A percentile compares a stretch with the other conserved stretches of the same genome.
Evolutionary conservation across 2,888 invertebrate species (phyloP).

Genomic region (Notodonta dromedarius): DNA sequence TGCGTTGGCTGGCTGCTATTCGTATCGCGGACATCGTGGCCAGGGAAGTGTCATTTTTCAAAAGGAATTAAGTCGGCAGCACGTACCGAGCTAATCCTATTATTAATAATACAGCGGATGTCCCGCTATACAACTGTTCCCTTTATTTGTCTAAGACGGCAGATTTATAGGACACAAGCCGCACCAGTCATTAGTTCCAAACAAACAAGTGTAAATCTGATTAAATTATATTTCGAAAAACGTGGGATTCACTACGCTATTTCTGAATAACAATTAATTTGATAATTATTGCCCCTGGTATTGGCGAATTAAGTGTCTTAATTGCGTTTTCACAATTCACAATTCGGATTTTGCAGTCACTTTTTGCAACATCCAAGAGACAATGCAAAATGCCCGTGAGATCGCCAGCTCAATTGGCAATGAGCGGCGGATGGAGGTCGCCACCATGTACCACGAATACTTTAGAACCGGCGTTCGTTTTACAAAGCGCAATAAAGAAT

Average conservation of each 20-base stretch:
- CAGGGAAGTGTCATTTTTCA: conserved; percentile 57
- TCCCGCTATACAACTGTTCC: conserved; percentile 15
- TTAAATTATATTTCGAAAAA: conserved; percentile 13
- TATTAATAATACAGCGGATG: conserved; percentile 50
- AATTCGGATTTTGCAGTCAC: conserved; percentile 47
- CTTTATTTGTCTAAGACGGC: background rate
- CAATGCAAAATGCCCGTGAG: conserved; percentile 65
- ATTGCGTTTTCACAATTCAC: conserved; percentile 53
- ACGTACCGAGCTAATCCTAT: conserved; percentile 47
- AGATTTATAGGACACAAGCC: conserved; percentile 11
- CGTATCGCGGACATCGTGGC: conserved; percentile 47
- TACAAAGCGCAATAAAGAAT: conserved; percentile 3
- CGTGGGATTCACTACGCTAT: conserved; percentile 19
- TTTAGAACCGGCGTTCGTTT: background rate
- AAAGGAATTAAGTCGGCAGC: conserved; percentile 51
- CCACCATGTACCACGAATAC: conserved; percentile 42
- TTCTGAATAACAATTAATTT: conserved; percentile 19
- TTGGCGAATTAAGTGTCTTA: conserved; percentile 39
- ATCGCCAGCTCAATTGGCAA: conserved; percentile 65
- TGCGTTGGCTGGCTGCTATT: conserved; percentile 47
- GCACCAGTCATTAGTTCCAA: conserved; percentile 1
- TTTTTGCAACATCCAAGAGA: conserved; percentile 62
- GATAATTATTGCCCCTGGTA: conserved; percentile 29
- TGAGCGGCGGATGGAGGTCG: conserved; percentile 69
- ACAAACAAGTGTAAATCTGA: conserved; percentile 17